Evolutionary conservation across 92 coral and sea anemone genomes (phyloP), one percentile per base, ranked within the genome.

Genomic region (Actinernus sp.): DNA sequence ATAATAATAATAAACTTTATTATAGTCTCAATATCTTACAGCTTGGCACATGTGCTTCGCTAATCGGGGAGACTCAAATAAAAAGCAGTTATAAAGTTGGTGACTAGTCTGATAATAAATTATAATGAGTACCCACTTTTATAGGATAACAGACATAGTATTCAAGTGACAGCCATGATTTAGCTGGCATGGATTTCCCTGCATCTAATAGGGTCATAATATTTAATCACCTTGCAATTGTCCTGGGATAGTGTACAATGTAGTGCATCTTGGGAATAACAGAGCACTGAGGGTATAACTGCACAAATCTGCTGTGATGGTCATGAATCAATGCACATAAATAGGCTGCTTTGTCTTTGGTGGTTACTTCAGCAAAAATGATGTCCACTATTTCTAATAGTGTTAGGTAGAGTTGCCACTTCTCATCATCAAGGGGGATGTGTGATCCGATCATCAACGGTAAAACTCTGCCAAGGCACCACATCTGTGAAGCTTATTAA

Each of bases 401-500:
- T 31, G 25, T 18, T 21, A 56, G 27, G 54, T 56, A 68, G 10
- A 68, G 84, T 6, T 57, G 36, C 76, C 83, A 76, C 14, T 65
- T 65, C 55, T 76, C 74, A 56, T 76, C 55, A 41, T 55, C 77
- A 1, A 3, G 29, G 12, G 83, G 83, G 7, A 65, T 34, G 30
- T 64, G 58, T 7, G 59, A 13, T 9, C 76, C 83, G 55, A 76
- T 65, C 1, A 76, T 30, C 55, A 69, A 31, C 19, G 84, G 84
- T 39, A 77, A 38, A 53, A 43, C 66, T 13, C 47, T 43, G 53
- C 77, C 84, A 51, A 77, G 74, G 68, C 84, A 77, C 57, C 74
- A 77, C 70, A 77, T 77, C 52, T 77, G 77, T 33, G 69, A 66
- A 67, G 84, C 84, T 77, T n/a, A n/a, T n/a, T n/a, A n/a, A n/a